Base-by-base conservation (phyloP, 2,888 invertebrate species). In the Autographa gamma region DNA sequence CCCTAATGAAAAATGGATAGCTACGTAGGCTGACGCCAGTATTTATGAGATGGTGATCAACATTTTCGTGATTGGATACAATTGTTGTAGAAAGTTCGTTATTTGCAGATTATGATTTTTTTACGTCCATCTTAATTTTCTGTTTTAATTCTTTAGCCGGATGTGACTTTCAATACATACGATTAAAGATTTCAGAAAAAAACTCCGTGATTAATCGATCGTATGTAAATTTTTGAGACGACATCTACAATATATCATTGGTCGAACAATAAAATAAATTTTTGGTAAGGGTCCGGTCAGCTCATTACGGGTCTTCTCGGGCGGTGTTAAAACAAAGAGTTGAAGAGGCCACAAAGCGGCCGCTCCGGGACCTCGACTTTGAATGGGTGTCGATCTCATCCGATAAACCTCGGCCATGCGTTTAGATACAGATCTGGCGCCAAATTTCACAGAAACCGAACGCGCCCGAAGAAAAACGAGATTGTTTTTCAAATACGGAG, bases 391-490 rank as follows among this genome's bases (percentile, higher is more conserved):
- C 88, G 92, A 94, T 92, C 91, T 87, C 83, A 84, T 87, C 85
- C 88, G 93, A 93, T 94, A 94, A 91, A 79, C 74, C 84, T 80
- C 76, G 77, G 76, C 82, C 79, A 75, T 69, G 76, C 83, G 82
- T 83, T 79, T 73, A 85, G 94, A 93, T 94, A 91, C 81, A 63
- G 81, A 93, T 94, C 94, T 91, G 93, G 93, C 93, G 93, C 94
- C 94, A 93, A 94, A 94, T 92, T 93, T 94, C 93, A 94, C 93
- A 92, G 94, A 93, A 93, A 86, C 88, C 80, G 73, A 88, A 87
- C 83, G 83, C 85, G 76, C 73, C 76, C 68, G 79, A 77, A 76
- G 84, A 79, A 79, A 83, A 84, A 87, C 85, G 77, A 81, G 59
- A 66, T 65, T 69, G 70, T 78, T 86, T 88, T 90, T 86, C 79